A percentile compares a stretch with the other conserved stretches of the same genome.
Conservation (phyloP, 2,888 invertebrate genomes). For the Tuta absoluta region DNA sequence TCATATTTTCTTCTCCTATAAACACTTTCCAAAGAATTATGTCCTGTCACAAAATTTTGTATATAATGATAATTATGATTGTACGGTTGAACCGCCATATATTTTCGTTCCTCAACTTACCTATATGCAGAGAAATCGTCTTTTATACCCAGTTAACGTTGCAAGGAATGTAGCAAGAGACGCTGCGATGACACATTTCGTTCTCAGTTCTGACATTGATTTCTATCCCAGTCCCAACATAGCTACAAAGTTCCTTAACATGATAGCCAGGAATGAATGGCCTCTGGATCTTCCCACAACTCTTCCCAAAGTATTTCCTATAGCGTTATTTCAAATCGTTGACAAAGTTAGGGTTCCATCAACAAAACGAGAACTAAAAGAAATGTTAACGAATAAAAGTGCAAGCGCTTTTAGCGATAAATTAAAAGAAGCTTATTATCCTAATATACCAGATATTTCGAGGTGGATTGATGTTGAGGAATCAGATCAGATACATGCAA, state of each 20-base stretch:
- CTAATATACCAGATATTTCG: neutral
- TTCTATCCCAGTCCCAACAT: neutral
- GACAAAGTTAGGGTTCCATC: neutral
- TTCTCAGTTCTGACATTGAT: slow-evolving; percentile 3
- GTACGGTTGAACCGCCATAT: neutral
- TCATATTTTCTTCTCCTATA: slow-evolving; percentile 3
- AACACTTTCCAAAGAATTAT: neutral
- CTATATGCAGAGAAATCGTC: neutral
- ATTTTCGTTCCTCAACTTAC: neutral
- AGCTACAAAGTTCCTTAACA: slow-evolving; percentile 4
- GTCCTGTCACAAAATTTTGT: neutral
- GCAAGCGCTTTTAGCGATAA: neutral
- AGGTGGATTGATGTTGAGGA: neutral
- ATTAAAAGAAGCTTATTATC: neutral
- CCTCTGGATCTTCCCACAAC: neutral
- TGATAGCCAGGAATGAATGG: slow-evolving; percentile 12
- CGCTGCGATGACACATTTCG: slow-evolving; percentile 1
- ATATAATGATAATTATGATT: neutral
- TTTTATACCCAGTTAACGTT: slow-evolving; percentile 2
- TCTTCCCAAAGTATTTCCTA: neutral
- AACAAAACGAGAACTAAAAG: neutral
- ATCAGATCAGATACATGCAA: neutral
- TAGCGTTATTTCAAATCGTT: neutral
- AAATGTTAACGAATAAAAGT: neutral
- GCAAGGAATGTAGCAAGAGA: slow-evolving; percentile 17